These are phyloP conservation scores for Actinemys pallida DNA, from an alignment of 2,113 vertebrate genomes.

Conservation along the genomic window DNA sequence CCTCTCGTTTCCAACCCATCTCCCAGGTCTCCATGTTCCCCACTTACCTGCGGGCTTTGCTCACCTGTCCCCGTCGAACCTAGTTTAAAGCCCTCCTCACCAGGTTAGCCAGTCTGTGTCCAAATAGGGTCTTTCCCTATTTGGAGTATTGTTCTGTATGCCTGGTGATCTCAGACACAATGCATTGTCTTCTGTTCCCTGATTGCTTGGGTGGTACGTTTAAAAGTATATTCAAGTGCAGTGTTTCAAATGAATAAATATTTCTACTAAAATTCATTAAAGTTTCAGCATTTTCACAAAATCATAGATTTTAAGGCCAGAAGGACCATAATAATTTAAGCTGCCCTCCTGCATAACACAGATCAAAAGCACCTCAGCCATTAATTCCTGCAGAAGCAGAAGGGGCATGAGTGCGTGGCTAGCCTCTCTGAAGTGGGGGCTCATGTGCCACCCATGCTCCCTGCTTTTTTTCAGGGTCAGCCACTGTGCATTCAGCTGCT, in stretches of 20 bases:
- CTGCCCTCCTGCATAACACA: not conserved
- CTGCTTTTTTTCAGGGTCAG: not conserved
- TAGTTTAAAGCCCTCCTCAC: too few relatives aligned
- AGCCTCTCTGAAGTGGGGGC: too few relatives aligned
- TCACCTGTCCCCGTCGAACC: too few relatives aligned
- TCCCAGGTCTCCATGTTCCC: too few relatives aligned
- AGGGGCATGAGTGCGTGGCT: too few relatives aligned
- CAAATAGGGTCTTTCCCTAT: too few relatives aligned
- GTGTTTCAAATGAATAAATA: not conserved
- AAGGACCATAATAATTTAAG: not conserved
- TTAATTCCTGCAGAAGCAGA: not conserved
- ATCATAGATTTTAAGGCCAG: not conserved
- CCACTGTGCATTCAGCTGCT: not conserved
- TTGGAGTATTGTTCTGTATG: slow-evolving; percentile 3
- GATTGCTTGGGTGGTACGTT: not conserved
- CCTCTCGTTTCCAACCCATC: too few relatives aligned
- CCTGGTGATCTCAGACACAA: not conserved
- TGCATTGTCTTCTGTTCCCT: not conserved
- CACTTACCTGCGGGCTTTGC: too few relatives aligned
- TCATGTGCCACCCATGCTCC: too few relatives aligned
- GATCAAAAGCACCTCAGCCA: not conserved
- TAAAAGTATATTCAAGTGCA: not conserved
- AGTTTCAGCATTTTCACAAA: not conserved
- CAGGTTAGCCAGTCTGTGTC: too few relatives aligned
- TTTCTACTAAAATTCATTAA: not conserved